Evolutionary conservation across 2,888 invertebrate species (phyloP).

Genomic region (Trichogramma dendrolimi): DNA sequence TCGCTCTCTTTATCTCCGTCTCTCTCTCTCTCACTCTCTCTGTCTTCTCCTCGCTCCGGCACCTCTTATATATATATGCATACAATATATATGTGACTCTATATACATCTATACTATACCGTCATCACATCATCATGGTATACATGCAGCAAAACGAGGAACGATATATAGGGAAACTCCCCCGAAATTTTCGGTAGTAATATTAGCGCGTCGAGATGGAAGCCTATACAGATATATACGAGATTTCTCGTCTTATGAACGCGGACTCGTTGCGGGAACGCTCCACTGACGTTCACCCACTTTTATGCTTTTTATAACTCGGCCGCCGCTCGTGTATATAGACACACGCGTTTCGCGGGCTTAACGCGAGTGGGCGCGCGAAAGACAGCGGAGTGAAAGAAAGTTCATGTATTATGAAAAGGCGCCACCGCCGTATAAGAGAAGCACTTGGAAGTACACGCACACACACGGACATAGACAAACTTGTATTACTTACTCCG

Average conservation of each 20-base stretch:
- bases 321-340: background rate
- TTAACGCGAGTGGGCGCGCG: too few relatives aligned
- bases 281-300: constrained; percentile 8
- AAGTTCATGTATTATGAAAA: too few relatives aligned
- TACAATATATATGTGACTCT: background rate
- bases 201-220: background rate
- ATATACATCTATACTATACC: background rate
- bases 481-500: too few relatives aligned
- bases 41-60: background rate
- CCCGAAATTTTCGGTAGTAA: constrained; percentile 6
- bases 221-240: too few relatives aligned
- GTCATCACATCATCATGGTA: too few relatives aligned
- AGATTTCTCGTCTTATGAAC: constrained; percentile 4
- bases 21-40: background rate
- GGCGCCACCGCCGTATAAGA: too few relatives aligned
- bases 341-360: too few relatives aligned
- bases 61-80: background rate
- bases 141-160: background rate
- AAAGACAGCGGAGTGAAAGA: too few relatives aligned
- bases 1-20: background rate
- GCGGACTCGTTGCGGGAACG: background rate
- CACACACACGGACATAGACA: too few relatives aligned
- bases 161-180: background rate
- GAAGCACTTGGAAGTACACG: too few relatives aligned
- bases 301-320: constrained; percentile 14